Conservation (phyloP, 2,797 vertebrate species). For the Mormyrops boulengeri region DNA sequence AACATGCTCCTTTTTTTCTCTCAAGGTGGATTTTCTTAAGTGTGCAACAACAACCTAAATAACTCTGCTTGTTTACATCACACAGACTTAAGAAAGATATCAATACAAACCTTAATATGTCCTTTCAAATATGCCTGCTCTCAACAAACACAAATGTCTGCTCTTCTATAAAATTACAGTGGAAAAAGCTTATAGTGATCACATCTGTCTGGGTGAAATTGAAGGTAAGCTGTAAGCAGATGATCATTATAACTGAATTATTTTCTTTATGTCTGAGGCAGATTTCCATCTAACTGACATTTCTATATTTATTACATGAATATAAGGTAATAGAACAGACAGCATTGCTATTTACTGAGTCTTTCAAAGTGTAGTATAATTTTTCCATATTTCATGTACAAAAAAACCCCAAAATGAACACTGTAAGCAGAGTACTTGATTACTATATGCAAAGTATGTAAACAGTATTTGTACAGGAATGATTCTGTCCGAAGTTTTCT, state of each 20-base stretch:
- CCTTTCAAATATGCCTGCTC: background rate
- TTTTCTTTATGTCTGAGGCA: background rate
- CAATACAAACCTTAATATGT: background rate
- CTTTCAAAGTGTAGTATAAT: background rate
- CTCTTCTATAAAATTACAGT: background rate
- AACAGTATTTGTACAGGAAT: background rate
- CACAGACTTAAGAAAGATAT: background rate
- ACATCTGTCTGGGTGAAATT: background rate
- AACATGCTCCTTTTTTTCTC: background rate
- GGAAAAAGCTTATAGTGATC: background rate
- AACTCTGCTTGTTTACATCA: background rate
- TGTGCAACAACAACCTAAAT: background rate
- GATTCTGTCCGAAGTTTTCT: background rate
- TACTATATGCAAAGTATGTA: background rate
- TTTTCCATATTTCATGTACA: background rate
- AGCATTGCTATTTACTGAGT: background rate
- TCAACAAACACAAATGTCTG: background rate
- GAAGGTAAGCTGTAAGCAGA: background rate
- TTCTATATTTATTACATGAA: background rate
- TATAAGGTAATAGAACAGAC: background rate
- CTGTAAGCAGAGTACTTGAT: background rate
- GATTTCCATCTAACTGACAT: background rate
- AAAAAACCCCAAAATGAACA: background rate
- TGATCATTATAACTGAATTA: background rate
- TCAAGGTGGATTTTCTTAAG: background rate